Conservation (phyloP, 2,113 vertebrate genomes). For the Oncorhynchus nerka region DNA sequence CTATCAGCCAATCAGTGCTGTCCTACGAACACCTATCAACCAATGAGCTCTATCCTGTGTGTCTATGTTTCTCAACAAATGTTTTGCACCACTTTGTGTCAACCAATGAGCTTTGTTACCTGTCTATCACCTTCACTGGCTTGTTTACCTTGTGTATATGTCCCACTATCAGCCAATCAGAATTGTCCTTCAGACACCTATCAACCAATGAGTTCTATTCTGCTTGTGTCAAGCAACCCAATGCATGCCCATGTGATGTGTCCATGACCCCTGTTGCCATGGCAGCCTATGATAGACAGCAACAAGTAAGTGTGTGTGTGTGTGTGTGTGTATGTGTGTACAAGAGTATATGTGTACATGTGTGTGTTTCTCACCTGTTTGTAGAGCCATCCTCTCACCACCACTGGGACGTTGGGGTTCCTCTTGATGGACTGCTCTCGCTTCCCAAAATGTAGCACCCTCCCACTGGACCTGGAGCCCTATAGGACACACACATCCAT, state of each 20-base stretch:
- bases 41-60: no score
- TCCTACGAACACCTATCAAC: no score
- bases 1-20: no score
- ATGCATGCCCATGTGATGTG: neutral
- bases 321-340: neutral
- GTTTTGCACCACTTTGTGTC: no score
- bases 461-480: slow-evolving; percentile 78
- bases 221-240: no score
- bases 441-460: slow-evolving; percentile 93
- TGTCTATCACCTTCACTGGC: no score
- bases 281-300: neutral
- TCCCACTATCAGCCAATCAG: no score
- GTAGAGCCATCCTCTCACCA: slow-evolving; percentile 94
- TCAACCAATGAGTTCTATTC: no score
- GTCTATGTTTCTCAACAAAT: no score
- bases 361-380: slow-evolving; percentile 81
- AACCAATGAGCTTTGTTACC: no score
- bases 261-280: neutral
- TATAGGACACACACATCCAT: slow-evolving; percentile 42
- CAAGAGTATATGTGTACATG: slow-evolving; percentile 29
- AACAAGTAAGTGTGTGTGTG: neutral
- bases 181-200: no score
- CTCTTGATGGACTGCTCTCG: slow-evolving; percentile 90
- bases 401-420: slow-evolving; percentile 87
- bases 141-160: no score